phyloP scores from a whole-genome alignment of 2,888 invertebrate species.

The Mythimna vitellina region DNA sequence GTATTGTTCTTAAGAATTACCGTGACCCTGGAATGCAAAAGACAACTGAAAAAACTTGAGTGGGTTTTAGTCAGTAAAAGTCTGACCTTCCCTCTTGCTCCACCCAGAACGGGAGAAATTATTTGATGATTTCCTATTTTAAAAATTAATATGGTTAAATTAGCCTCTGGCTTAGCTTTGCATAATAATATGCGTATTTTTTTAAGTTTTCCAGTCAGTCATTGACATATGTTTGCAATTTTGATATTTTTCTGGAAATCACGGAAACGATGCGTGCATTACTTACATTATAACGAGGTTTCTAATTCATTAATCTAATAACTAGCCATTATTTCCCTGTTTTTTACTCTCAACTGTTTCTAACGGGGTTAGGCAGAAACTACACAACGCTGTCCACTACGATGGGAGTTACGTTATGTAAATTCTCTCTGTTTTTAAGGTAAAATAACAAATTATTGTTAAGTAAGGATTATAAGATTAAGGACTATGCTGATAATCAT shows the following conservation, averaged over 20 bases:
- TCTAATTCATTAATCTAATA: neutral
- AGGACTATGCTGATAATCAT: neutral
- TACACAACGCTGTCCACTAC: neutral
- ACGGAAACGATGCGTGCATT: neutral
- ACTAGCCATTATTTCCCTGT: neutral
- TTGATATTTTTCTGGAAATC: neutral
- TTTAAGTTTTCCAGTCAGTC: neutral
- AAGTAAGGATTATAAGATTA: neutral
- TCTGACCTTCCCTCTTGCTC: too few relatives aligned
- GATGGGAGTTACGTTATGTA: neutral
- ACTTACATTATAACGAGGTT: neutral
- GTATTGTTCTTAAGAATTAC: too few relatives aligned
- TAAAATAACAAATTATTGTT: neutral
- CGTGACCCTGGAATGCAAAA: too few relatives aligned
- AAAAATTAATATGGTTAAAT: neutral
- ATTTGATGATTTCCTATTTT: too few relatives aligned
- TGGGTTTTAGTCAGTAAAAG: too few relatives aligned
- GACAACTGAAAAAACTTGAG: too few relatives aligned
- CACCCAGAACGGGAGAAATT: too few relatives aligned
- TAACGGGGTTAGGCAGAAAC: neutral
- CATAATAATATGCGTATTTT: too few relatives aligned
- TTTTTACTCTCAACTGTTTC: neutral
- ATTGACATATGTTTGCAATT: neutral
- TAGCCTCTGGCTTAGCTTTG: neutral
- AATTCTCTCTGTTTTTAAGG: neutral